These are phyloP conservation scores for Drosophila kanapiae DNA, from an alignment of 1,140 invertebrate species.

Conservation along the genomic window DNA sequence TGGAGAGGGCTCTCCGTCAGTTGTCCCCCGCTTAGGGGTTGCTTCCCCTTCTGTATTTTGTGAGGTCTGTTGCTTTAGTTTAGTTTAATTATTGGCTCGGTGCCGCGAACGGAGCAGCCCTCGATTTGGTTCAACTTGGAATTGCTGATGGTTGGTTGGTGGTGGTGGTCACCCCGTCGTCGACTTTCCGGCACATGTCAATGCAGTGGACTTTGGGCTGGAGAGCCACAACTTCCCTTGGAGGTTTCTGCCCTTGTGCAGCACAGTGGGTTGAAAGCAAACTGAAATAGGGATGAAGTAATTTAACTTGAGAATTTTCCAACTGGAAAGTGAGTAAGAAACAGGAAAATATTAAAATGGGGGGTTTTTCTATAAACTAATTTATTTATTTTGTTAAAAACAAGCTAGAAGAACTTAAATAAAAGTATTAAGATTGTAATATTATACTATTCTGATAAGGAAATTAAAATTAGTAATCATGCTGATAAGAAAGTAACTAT, in stretches of 20 bases:
- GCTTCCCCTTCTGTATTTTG: slow-evolving; percentile 22
- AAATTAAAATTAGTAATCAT: too few species aligned
- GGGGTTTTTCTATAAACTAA: too few species aligned
- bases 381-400: too few species aligned
- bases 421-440: too few species aligned
- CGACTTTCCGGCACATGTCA: slow-evolving; percentile 73
- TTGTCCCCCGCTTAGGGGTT: slow-evolving; percentile 65
- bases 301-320: neutral
- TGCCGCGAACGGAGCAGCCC: slow-evolving; percentile 49
- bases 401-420: too few species aligned
- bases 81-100: slow-evolving; percentile 79
- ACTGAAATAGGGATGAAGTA: neutral
- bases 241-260: slow-evolving; percentile 32
- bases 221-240: slow-evolving; percentile 6
- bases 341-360: neutral
- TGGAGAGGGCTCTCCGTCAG: slow-evolving; percentile 8
- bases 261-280: slow-evolving; percentile 41
- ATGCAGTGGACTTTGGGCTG: slow-evolving; percentile 57
- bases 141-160: slow-evolving; percentile 15
- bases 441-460: too few species aligned
- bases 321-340: slow-evolving; percentile 1
- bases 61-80: slow-evolving; percentile 56
- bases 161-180: slow-evolving; percentile 59
- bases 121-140: slow-evolving; percentile 10
- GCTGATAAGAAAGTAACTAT: neutral